These are phyloP conservation scores for Rotaria socialis DNA, from an alignment of 2,888 invertebrate species.

Conservation along the genomic window DNA sequence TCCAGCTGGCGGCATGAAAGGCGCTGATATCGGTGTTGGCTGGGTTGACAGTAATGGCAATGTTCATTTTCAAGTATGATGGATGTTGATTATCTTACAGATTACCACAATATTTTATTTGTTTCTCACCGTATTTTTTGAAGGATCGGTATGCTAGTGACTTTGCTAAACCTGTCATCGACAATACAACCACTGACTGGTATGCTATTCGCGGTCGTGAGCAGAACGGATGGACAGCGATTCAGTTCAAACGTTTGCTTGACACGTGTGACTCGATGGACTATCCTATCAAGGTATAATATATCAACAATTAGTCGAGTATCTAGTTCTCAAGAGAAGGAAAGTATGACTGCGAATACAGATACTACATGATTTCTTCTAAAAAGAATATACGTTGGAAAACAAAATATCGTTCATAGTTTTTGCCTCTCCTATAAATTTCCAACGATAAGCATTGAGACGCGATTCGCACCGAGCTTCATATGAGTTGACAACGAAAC, in stretches of 20 bases:
- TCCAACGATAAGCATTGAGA: no score
- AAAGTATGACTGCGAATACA: no score
- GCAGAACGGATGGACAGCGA: slow-evolving; percentile 41
- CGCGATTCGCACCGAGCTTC: no score
- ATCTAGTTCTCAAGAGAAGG: no score
- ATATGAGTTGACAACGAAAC: no score
- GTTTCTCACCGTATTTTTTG: background rate
- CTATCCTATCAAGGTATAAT: slow-evolving; percentile 32
- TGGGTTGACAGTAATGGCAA: slow-evolving; percentile 66
- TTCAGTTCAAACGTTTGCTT: slow-evolving; percentile 46
- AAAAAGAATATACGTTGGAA: no score
- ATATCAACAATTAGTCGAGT: no score
- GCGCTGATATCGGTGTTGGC: slow-evolving; percentile 79
- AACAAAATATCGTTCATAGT: no score
- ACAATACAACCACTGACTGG: slow-evolving; percentile 44
- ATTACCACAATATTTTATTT: no score
- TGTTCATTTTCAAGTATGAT: slow-evolving; percentile 48
- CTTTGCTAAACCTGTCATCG: background rate
- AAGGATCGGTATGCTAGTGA: slow-evolving; percentile 38
- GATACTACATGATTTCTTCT: no score
- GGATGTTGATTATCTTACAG: no score
- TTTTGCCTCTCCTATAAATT: no score
- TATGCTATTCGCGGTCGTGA: slow-evolving; percentile 38
- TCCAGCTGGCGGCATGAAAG: slow-evolving; percentile 68
- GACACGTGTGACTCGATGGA: slow-evolving; percentile 45